Base-by-base conservation (phyloP, 2,113 vertebrate genomes). In the Propithecus coquereli region DNA sequence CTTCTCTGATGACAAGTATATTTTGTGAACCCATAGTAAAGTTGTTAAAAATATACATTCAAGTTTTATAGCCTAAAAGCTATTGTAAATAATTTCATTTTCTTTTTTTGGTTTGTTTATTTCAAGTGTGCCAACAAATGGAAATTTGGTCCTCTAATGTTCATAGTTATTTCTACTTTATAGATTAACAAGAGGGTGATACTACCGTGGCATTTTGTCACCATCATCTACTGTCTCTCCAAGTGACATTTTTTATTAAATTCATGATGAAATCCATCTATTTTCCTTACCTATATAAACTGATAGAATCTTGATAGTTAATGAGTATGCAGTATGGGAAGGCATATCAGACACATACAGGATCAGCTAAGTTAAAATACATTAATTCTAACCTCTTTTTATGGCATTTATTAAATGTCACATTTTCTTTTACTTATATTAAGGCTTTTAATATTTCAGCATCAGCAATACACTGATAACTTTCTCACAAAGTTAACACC, bases 51-150 rank as follows among this genome's bases (percentile, higher is more conserved):
- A 2, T 79, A 45, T 94, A 97, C 45, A 66, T 76, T 97, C 74
- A 87, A 90, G 52, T 77, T 92, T 88, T 94, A 93, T 61, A 95
- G 22, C 45, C 73, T 30, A 80, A 88, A 77, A 12, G 47, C 3
- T 22, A 68, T 47, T 8, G 10, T 3, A 92, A 93, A 70, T 86
- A 79, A 74, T 59, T 73, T 63, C 63, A 11, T 40, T 71, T 37
- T 76, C 3, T 80, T 2, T 74, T 74, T 88, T 74, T 30, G 25
- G 25, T 63, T 45, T 40, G 13, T 65, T 5, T 73, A 76, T 96
- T 77, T 47, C 11, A 93, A 34, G 0, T 73, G 5, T 50, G 12
- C 18, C 73, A 95, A 52, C 23, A 92, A 73, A 45, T 76, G 30
- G 77, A 92, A 76, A 88, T 45, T 57, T 74, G 50, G 5, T 71